These are phyloP conservation scores for Pandemis corylana DNA, from an alignment of 2,888 invertebrate species.

Conservation along the genomic window DNA sequence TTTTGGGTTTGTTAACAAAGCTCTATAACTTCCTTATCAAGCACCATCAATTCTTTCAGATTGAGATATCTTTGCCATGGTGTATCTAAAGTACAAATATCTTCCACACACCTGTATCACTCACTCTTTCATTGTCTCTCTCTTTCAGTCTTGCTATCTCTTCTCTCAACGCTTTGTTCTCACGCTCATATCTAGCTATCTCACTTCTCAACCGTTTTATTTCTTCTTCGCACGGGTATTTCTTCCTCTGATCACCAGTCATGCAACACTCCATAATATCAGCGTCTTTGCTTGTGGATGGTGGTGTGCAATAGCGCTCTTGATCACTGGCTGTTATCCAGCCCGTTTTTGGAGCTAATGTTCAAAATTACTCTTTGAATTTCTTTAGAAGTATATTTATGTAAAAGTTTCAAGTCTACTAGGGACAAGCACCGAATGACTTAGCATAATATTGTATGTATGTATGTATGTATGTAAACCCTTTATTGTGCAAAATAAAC, in stretches of 20 bases:
- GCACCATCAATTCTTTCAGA: no score
- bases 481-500: no score
- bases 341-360: constrained; percentile 34
- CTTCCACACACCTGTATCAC: constrained; percentile 51
- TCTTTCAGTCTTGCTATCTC: constrained; percentile 60
- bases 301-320: constrained; percentile 50
- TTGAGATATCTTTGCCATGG: no score
- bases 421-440: neutral
- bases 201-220: constrained; percentile 57
- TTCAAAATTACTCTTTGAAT: constrained; percentile 4
- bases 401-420: neutral
- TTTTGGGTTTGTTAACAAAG: no score
- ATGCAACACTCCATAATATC: neutral
- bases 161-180: constrained; percentile 65
- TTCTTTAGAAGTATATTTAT: neutral
- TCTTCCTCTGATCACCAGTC: neutral
- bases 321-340: constrained; percentile 50
- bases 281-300: constrained; percentile 25
- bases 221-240: constrained; percentile 48
- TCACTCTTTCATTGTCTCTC: constrained; percentile 23
- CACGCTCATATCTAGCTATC: constrained; percentile 58
- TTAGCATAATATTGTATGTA: neutral
- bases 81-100: constrained; percentile 8
- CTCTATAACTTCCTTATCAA: no score
- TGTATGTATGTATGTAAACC: no score